A percentile compares a stretch with the other conserved stretches of the same genome.
These are phyloP conservation scores for Myiagra hebetior DNA, from an alignment of 2,113 vertebrate genomes.

Conservation along the genomic window DNA sequence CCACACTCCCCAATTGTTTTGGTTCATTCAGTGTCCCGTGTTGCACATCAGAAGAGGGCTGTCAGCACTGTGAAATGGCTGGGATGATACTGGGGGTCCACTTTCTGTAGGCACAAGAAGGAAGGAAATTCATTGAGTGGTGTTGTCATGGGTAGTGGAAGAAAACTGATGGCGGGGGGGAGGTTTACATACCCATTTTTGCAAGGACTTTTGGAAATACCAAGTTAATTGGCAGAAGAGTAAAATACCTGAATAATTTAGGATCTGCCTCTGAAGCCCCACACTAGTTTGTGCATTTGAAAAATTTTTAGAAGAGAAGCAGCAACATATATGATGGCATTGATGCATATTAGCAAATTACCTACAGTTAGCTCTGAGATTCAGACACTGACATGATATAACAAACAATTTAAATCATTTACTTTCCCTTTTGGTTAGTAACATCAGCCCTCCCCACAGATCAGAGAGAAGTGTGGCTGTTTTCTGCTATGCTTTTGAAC, in stretches of 20 bases:
- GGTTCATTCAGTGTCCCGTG: background rate
- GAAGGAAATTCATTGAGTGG: background rate
- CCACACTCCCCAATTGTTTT: background rate
- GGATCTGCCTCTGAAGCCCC: background rate
- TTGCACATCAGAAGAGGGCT: background rate
- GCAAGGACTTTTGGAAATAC: background rate
- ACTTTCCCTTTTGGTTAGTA: background rate
- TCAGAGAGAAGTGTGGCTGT: background rate
- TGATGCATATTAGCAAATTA: background rate
- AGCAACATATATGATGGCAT: background rate
- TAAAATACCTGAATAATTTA: background rate
- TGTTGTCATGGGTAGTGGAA: background rate
- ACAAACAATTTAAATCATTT: background rate
- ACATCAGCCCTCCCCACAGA: background rate
- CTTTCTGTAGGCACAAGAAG: background rate
- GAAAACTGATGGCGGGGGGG: background rate
- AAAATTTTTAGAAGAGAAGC: background rate
- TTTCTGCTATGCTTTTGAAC: background rate
- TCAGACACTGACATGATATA: background rate
- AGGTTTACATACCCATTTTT: background rate
- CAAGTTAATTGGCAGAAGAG: background rate
- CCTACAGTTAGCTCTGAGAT: background rate
- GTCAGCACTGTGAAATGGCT: background rate
- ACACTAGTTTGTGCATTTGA: background rate
- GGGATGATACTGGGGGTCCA: background rate